phyloP scores from a whole-genome alignment of 2,113 vertebrate species.

The Mobula birostris region DNA sequence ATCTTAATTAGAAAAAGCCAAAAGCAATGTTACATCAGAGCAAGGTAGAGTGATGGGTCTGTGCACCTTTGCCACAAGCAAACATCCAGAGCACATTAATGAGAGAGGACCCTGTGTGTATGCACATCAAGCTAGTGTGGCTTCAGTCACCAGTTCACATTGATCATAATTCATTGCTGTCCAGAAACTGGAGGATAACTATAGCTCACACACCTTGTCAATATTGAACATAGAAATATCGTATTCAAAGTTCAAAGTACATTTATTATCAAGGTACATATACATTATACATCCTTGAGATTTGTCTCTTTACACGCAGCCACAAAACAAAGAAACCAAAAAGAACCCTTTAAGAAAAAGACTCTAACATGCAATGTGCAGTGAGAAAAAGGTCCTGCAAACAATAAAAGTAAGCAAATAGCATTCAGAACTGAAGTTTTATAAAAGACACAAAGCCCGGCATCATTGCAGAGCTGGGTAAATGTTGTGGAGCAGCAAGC shows the following conservation, averaged over 20 bases:
- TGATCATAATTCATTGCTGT: neutral
- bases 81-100: neutral
- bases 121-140: neutral
- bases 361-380: too few species aligned
- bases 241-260: neutral
- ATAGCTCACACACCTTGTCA: neutral
- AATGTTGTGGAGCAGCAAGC: too few species aligned
- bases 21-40: neutral
- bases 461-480: too few species aligned
- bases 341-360: too few species aligned
- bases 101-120: neutral
- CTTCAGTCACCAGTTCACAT: neutral
- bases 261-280: too few species aligned
- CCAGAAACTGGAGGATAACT: neutral
- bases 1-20: constrained; percentile 7
- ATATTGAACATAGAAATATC: neutral
- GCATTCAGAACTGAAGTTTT: too few species aligned
- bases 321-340: too few species aligned
- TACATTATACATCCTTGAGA: too few species aligned
- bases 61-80: neutral
- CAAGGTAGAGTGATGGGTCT: neutral
- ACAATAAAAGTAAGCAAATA: too few species aligned
- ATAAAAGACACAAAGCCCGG: too few species aligned
- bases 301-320: too few species aligned
- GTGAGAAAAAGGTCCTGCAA: too few species aligned